Evolutionary conservation across 2,888 invertebrate genomes (phyloP).

Genomic region (Empis stercorea): DNA sequence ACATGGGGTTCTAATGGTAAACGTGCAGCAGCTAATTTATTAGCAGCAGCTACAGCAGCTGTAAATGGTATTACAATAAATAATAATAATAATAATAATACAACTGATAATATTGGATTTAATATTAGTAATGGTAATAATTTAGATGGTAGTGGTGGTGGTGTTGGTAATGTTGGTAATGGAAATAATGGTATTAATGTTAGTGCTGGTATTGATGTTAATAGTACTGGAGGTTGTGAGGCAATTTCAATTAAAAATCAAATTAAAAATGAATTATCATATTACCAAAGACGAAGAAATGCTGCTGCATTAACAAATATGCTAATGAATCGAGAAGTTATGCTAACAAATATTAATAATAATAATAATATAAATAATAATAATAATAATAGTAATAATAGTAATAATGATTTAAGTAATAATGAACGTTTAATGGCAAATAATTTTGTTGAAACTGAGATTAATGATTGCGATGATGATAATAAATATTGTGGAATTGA

Average conservation of each 20-base stretch:
- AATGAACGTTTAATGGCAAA: constrained; percentile 31
- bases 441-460: constrained; percentile 32
- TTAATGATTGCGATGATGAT: constrained; percentile 1
- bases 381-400: constrained; percentile 5
- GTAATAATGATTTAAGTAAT: constrained; percentile 13
- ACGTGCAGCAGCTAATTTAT: constrained; percentile 12
- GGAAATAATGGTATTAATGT: background rate
- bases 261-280: constrained; percentile 31
- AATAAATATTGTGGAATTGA: background rate
- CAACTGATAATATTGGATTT: too few species aligned
- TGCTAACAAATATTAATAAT: constrained; percentile 8
- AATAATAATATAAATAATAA: constrained; percentile 6
- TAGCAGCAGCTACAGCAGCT: background rate
- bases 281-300: constrained; percentile 32
- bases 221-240: background rate
- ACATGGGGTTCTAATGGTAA: constrained; percentile 33
- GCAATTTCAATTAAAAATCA: constrained; percentile 21
- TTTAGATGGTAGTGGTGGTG: background rate
- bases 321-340: constrained; percentile 25
- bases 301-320: constrained; percentile 28
- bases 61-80: too few species aligned
- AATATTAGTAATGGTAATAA: background rate
- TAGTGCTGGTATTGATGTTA: background rate
- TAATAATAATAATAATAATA: too few species aligned
- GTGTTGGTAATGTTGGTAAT: background rate